phyloP scores from a whole-genome alignment of 2,888 invertebrate species.

The Busseola fusca region DNA sequence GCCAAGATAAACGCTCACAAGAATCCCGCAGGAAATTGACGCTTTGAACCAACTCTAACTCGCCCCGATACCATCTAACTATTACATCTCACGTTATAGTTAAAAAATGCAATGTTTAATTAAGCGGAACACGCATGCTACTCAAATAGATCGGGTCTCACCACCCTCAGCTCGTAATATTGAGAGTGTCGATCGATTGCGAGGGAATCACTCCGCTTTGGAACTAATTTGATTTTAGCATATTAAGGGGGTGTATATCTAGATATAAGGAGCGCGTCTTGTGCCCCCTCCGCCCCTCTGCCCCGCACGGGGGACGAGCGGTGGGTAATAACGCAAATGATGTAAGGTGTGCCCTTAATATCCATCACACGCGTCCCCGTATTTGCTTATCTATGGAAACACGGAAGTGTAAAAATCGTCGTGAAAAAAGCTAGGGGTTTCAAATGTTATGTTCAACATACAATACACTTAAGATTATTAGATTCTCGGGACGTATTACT shows the following conservation, averaged over 20 bases:
- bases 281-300: conserved; percentile 72
- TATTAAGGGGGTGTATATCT: conserved; percentile 87
- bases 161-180: conserved; percentile 78
- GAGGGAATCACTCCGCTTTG: conserved; percentile 86
- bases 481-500: conserved; percentile 60
- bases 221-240: conserved; percentile 89
- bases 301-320: conserved; percentile 62
- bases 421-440: conserved; percentile 78
- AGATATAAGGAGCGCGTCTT: conserved; percentile 87
- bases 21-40: conserved; percentile 86
- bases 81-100: conserved; percentile 60
- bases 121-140: conserved; percentile 70
- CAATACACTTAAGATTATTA: conserved; percentile 85
- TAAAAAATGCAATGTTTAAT: conserved; percentile 70
- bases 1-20: conserved; percentile 81
- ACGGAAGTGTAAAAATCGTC: conserved; percentile 89
- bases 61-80: conserved; percentile 71
- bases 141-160: conserved; percentile 72
- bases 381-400: conserved; percentile 89
- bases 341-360: conserved; percentile 89
- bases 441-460: conserved; percentile 73
- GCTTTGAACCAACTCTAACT: conserved; percentile 78
- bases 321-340: conserved; percentile 87
- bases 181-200: conserved; percentile 83
- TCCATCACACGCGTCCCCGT: conserved; percentile 88